These are phyloP conservation scores for Pristionchus entomophagus DNA, from an alignment of 2,888 invertebrate genomes.

Conservation along the genomic window DNA sequence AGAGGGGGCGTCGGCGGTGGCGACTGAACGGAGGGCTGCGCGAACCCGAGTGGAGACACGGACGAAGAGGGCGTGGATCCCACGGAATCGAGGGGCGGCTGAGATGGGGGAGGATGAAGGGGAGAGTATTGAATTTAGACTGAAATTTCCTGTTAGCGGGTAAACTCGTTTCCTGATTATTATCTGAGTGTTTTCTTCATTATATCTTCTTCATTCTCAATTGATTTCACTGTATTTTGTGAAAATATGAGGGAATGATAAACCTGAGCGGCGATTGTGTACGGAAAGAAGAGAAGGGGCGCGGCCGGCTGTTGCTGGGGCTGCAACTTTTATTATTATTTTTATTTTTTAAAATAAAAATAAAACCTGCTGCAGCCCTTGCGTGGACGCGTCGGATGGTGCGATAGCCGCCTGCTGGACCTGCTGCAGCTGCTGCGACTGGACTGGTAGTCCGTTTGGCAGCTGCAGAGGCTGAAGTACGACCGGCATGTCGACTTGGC, in stretches of 20 bases:
- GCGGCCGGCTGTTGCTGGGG: neutral
- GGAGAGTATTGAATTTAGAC: too few relatives aligned
- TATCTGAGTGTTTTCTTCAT: too few relatives aligned
- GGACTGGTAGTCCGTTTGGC: constrained; percentile 26
- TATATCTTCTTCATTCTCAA: neutral
- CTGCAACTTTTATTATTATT: neutral
- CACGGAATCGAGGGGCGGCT: constrained; percentile 28
- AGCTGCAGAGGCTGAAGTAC: neutral
- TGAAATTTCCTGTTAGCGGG: too few relatives aligned
- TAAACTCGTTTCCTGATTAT: too few relatives aligned
- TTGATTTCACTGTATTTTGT: neutral
- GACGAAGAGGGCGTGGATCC: constrained; percentile 37
- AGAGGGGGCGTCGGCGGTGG: constrained; percentile 10
- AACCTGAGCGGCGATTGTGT: constrained; percentile 42
- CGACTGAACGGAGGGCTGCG: constrained; percentile 42
- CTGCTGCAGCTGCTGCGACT: neutral
- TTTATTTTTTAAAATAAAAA: too few relatives aligned
- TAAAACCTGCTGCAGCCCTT: constrained; percentile 16
- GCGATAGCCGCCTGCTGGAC: neutral
- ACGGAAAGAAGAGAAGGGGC: constrained; percentile 41
- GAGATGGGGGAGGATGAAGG: neutral
- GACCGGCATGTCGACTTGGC: neutral
- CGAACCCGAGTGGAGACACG: constrained; percentile 48
- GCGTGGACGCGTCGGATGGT: constrained; percentile 40
- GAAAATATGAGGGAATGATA: neutral